These are phyloP conservation scores for Ormyrus labotus DNA, from an alignment of 2,888 invertebrate species.

Conservation along the genomic window DNA sequence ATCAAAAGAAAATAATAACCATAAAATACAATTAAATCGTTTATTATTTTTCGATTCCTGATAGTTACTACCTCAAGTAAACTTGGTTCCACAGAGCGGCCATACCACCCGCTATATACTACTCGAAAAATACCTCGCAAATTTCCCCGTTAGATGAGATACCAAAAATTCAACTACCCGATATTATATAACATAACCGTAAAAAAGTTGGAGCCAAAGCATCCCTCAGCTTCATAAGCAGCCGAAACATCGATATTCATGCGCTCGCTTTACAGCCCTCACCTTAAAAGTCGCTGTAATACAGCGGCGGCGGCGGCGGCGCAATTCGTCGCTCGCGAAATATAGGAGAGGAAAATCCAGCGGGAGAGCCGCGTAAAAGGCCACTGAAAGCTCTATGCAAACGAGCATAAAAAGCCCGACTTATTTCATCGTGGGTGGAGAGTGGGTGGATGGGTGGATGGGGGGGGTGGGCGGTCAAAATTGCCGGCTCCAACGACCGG, in stretches of 20 bases:
- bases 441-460: too few species aligned
- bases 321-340: slow-evolving; percentile 6
- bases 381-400: slow-evolving; percentile 19
- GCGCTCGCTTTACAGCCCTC: neutral
- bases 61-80: too few species aligned
- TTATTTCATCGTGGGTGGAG: neutral
- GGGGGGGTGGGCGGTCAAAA: neutral
- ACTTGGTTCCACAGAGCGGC: too few species aligned
- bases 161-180: too few species aligned
- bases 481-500: neutral
- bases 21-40: too few species aligned
- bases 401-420: slow-evolving; percentile 28
- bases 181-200: too few species aligned
- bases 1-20: too few species aligned
- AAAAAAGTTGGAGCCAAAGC: too few species aligned
- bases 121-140: neutral
- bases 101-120: too few species aligned
- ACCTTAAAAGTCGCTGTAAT: neutral
- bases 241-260: slow-evolving; percentile 2
- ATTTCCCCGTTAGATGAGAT: too few species aligned
- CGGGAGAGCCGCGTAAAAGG: neutral
- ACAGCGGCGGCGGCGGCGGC: neutral
- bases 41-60: too few species aligned
- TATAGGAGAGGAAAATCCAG: slow-evolving; percentile 1
- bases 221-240: neutral